Conservation (phyloP, 1,140 invertebrate species). For the Pseudomyrmex dendroicus region DNA sequence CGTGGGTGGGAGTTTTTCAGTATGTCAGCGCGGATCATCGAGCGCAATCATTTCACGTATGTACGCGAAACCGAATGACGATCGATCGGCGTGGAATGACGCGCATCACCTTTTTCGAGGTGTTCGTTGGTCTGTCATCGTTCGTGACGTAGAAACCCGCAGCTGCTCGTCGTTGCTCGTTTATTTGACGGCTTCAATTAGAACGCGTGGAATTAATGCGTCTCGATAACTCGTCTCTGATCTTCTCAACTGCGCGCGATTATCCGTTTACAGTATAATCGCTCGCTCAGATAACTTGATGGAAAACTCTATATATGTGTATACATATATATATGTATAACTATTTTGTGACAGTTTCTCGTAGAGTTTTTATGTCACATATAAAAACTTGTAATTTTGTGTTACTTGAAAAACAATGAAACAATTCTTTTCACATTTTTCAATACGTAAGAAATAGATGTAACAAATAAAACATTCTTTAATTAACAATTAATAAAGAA, state of each 20-base stretch:
- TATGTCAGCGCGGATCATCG: slow-evolving; percentile 55
- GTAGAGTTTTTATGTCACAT: too few species aligned
- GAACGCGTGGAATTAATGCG: slow-evolving; percentile 44
- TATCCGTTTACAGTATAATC: not conserved
- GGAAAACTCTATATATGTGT: too few species aligned
- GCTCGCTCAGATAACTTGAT: not conserved
- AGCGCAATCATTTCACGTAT: slow-evolving; percentile 51
- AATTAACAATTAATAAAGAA: too few species aligned
- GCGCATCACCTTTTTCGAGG: slow-evolving; percentile 61
- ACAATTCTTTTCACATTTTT: too few species aligned
- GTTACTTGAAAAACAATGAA: too few species aligned
- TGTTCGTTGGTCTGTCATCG: slow-evolving; percentile 52
- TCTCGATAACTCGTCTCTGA: not conserved
- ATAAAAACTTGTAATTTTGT: too few species aligned
- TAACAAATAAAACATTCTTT: too few species aligned
- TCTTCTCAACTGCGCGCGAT: not conserved
- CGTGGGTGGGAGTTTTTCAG: slow-evolving; percentile 48
- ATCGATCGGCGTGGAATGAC: slow-evolving; percentile 61
- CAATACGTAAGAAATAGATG: too few species aligned
- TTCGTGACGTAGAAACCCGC: slow-evolving; percentile 58
- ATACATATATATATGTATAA: too few species aligned
- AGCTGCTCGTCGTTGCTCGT: slow-evolving; percentile 52
- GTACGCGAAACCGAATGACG: slow-evolving; percentile 56
- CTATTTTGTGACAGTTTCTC: too few species aligned
- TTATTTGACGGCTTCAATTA: slow-evolving; percentile 53